phyloP scores from a whole-genome alignment of 2,888 invertebrate species.

The Saturnia japonica region DNA sequence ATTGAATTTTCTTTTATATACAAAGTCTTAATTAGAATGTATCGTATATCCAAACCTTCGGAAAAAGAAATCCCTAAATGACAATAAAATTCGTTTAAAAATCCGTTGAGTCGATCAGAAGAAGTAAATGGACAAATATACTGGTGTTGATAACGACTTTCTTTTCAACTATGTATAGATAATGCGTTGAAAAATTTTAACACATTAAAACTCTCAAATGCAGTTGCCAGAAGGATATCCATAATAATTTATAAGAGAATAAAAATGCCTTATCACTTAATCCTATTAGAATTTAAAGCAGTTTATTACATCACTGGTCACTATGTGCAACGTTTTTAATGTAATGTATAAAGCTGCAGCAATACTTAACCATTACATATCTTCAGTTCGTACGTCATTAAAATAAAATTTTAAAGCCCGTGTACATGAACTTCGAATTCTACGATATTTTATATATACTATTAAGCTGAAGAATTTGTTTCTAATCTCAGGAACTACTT shows the following conservation, averaged over 20 bases:
- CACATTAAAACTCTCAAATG: neutral
- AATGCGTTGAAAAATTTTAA: neutral
- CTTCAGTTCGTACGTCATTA: slow-evolving; percentile 43
- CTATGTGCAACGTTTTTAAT: slow-evolving; percentile 2
- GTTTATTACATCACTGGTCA: slow-evolving; percentile 7
- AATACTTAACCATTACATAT: slow-evolving; percentile 45
- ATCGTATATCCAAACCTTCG: too few species aligned
- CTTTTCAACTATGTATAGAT: too few species aligned
- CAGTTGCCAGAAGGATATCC: neutral
- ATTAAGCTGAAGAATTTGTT: neutral
- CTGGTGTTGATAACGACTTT: too few species aligned
- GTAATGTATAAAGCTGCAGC: slow-evolving; percentile 48
- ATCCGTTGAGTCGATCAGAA: too few species aligned
- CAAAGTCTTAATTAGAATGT: too few species aligned
- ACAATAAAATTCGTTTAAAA: too few species aligned
- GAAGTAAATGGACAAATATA: too few species aligned
- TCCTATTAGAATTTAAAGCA: neutral
- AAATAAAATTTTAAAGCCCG: slow-evolving; percentile 51
- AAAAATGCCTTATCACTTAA: neutral
- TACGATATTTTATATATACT: slow-evolving; percentile 20
- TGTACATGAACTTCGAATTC: slow-evolving; percentile 23
- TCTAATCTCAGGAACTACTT: neutral
- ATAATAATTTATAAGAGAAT: neutral
- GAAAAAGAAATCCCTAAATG: too few species aligned
- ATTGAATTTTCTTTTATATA: too few species aligned